These are phyloP conservation scores for Perccottus glenii DNA, from an alignment of 2,113 vertebrate species.

Conservation along the genomic window DNA sequence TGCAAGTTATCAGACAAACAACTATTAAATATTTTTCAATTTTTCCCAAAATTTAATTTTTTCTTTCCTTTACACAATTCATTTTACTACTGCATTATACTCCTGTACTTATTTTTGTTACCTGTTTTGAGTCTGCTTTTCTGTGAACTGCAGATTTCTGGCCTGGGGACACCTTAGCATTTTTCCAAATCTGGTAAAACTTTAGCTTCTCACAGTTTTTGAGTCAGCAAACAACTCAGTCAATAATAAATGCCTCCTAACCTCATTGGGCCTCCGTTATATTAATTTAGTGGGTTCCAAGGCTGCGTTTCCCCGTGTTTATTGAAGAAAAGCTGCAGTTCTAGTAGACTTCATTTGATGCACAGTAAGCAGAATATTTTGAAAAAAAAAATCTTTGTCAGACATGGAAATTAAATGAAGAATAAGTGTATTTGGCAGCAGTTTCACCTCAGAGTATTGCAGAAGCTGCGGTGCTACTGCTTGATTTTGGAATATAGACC, in stretches of 20 bases:
- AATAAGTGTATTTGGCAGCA: not conserved
- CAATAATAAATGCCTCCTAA: not conserved
- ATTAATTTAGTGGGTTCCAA: not conserved
- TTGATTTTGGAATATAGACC: not conserved
- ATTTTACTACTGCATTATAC: too few relatives aligned
- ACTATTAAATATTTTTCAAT: too few relatives aligned
- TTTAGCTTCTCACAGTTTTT: not conserved
- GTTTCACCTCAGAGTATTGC: not conserved
- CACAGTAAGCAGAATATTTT: constrained; percentile 4
- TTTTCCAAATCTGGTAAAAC: constrained; percentile 1
- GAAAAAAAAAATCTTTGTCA: not conserved
- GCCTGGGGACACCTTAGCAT: not conserved
- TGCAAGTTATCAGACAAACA: too few relatives aligned
- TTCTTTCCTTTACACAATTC: too few relatives aligned
- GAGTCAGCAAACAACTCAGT: not conserved
- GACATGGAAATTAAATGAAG: not conserved
- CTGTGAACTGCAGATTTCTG: not conserved
- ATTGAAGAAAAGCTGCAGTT: not conserved
- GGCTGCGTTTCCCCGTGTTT: not conserved
- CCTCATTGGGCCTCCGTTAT: not conserved
- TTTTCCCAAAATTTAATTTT: too few relatives aligned
- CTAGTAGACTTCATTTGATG: not conserved
- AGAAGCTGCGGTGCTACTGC: not conserved
- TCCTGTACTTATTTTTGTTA: too few relatives aligned
- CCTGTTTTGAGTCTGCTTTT: not conserved